Conservation (phyloP, 1,140 invertebrate genomes). For the Microplitis demolitor region DNA sequence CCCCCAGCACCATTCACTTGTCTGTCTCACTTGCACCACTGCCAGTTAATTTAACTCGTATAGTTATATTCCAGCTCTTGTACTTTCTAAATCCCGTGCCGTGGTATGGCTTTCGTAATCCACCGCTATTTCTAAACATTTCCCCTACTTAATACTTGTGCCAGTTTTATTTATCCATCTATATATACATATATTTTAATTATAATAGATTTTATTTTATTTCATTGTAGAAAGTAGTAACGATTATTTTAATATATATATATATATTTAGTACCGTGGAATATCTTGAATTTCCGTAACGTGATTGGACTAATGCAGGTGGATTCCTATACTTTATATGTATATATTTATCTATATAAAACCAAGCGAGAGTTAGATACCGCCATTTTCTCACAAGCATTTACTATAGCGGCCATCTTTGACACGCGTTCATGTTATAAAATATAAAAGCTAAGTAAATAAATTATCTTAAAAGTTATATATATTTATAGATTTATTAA, state of each 20-base stretch:
- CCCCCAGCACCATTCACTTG: slow-evolving; percentile 45
- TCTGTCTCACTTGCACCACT: slow-evolving; percentile 15
- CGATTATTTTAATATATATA: too few species aligned
- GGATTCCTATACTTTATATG: background rate
- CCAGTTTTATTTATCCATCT: background rate
- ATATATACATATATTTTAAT: background rate
- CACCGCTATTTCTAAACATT: slow-evolving; percentile 29
- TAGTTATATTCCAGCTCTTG: slow-evolving; percentile 38
- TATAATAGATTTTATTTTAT: background rate
- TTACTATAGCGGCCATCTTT: slow-evolving; percentile 28
- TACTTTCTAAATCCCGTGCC: slow-evolving; percentile 62
- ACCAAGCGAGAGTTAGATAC: background rate
- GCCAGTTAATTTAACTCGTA: background rate
- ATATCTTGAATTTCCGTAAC: background rate
- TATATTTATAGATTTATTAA: background rate
- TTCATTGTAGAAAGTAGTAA: background rate
- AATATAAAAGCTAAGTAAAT: background rate
- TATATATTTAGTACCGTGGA: too few species aligned
- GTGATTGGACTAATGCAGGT: slow-evolving; percentile 16
- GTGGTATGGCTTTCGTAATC: slow-evolving; percentile 37
- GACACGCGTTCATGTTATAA: slow-evolving; percentile 28
- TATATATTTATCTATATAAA: background rate
- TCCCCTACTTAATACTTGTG: background rate
- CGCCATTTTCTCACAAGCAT: slow-evolving; percentile 27
- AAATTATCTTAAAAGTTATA: background rate